Evolutionary conservation across 1,140 invertebrate genomes (phyloP).

Genomic region (Agrypnia vestita): DNA sequence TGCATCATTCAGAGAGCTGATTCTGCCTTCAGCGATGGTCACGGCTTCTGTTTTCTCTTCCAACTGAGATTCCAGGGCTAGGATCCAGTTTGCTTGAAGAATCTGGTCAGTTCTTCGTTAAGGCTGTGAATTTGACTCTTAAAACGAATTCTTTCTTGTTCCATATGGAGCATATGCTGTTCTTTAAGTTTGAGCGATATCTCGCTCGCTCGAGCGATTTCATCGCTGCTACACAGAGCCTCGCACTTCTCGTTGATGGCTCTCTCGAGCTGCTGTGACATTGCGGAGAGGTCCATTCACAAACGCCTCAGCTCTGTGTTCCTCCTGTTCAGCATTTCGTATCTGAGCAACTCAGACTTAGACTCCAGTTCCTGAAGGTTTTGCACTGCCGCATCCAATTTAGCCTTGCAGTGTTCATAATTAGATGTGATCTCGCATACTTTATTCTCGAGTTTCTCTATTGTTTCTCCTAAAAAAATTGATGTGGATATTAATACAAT

Average conservation of each 20-base stretch:
- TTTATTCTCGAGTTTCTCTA: slow-evolving; percentile 74
- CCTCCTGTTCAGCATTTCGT: slow-evolving; percentile 79
- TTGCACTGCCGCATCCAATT: slow-evolving; percentile 76
- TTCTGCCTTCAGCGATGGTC: slow-evolving; percentile 76
- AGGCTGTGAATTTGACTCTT: slow-evolving; percentile 84
- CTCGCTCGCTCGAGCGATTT: slow-evolving; percentile 85
- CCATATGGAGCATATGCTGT: slow-evolving; percentile 85
- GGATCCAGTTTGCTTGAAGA: slow-evolving; percentile 80
- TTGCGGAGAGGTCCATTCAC: slow-evolving; percentile 76
- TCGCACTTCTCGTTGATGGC: slow-evolving; percentile 87
- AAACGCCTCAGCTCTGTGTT: slow-evolving; percentile 81
- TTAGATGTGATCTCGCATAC: slow-evolving; percentile 75
- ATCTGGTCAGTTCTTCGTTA: slow-evolving; percentile 82
- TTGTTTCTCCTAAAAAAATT: slow-evolving; percentile 74
- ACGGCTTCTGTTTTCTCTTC: slow-evolving; percentile 87
- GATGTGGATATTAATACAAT: background rate
- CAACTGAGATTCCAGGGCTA: slow-evolving; percentile 85
- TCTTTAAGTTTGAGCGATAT: slow-evolving; percentile 85
- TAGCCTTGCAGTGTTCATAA: slow-evolving; percentile 77
- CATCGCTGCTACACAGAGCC: slow-evolving; percentile 85
- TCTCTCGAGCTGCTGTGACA: slow-evolving; percentile 78
- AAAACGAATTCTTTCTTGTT: slow-evolving; percentile 84
- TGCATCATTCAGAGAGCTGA: slow-evolving; percentile 77
- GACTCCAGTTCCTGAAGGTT: slow-evolving; percentile 76
- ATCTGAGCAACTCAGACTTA: slow-evolving; percentile 76